Base-by-base conservation (phyloP, 1,140 invertebrate genomes). In the Brachionus plicatilis region DNA sequence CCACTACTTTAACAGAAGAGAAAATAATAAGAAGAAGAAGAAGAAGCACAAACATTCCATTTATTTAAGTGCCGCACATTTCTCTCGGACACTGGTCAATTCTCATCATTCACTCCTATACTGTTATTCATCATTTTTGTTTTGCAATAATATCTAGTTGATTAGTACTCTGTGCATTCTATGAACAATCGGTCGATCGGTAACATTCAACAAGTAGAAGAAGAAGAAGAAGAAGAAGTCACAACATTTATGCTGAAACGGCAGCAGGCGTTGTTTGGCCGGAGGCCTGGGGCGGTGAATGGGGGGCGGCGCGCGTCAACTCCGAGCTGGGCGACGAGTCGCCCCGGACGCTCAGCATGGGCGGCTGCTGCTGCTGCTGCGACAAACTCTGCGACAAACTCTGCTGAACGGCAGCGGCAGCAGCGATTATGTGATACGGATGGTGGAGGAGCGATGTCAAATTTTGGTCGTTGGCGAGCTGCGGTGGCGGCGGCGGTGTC, bases 351-450 rank as follows among this genome's bases (percentile, higher is more conserved):
- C 0, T 37, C 24, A 47, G 27, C 29, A 45, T 14, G 3, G 65
- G 1, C 37, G 53, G 43, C 20, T 72, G 68, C 24, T 24, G 43
- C 20, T 72, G 68, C 24, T 24, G 24, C 3, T 72, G 68, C 3
- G 68, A 72, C 37, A 72, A 20, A 24, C 68, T 72, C 68, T 72
- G 68, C 33, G 29, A 17, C 4, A 82, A 17, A 43, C 53, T 65
- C 66, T 82, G 79, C 29, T 82, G 79, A 65, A 82, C 72, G 50
- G 43, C 79, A 6, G 79, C 79, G 3, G 79, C 79, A 0, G 79
- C 79, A n/a, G 79, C 79, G 4, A 82, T 60, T 68, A 82, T 65
- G 43, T 82, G 79, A 47, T 82, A 82, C n/a, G 79, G 79, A 41
- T 68, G 53, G 45, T 82, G 79, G 12, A 82, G 27, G 1, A 82